Evolutionary conservation across 2,113 vertebrate genomes (phyloP).

Genomic region (Oreochromis aureus): DNA sequence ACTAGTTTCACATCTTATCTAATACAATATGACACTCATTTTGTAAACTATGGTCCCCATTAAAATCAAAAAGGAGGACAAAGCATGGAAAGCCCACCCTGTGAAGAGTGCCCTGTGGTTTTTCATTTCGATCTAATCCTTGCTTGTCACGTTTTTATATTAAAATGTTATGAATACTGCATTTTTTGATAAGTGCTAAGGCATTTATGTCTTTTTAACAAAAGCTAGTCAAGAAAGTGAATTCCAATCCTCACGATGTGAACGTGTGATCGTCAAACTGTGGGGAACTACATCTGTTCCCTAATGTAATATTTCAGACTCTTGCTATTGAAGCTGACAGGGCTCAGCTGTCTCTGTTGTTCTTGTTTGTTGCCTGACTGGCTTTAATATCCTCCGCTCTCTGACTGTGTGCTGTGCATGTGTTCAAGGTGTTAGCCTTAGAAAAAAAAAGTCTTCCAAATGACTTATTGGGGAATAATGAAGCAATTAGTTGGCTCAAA

Average conservation of each 20-base stretch:
- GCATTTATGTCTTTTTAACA: background rate
- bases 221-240: background rate
- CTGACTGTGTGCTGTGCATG: conserved; percentile 53
- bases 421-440: conserved; percentile 67
- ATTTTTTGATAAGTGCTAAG: background rate
- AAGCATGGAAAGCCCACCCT: background rate
- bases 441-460: conserved; percentile 47
- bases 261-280: background rate
- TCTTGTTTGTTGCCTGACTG: conserved; percentile 66
- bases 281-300: conserved; percentile 14
- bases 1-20: background rate
- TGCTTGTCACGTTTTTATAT: background rate
- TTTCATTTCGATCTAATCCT: background rate
- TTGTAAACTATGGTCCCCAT: background rate
- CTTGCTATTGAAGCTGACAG: conserved; percentile 47
- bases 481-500: conserved; percentile 71
- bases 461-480: conserved; percentile 75
- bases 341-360: conserved; percentile 47
- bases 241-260: background rate
- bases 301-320: conserved; percentile 37
- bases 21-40: background rate
- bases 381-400: conserved; percentile 58
- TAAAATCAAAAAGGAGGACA: background rate
- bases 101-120: background rate
- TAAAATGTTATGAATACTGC: background rate